A percentile compares a stretch with the other conserved stretches of the same genome.
Conservation (phyloP, 2,888 invertebrate genomes). For the Melieria crassipennis region DNA sequence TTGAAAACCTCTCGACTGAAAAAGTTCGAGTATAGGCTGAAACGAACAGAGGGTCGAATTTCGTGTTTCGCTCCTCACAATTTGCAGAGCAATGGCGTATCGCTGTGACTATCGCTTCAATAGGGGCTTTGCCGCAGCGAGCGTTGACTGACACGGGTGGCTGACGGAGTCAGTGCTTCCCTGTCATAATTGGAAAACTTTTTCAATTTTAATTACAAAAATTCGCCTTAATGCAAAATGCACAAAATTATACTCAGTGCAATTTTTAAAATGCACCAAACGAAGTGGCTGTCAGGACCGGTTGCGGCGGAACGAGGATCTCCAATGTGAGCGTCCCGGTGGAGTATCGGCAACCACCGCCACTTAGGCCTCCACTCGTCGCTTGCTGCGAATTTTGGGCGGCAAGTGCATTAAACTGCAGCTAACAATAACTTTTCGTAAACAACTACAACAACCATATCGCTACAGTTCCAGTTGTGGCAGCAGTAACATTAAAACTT, state of each 20-base stretch:
- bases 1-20: no score
- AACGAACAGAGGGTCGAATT: no score
- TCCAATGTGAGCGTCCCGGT: not conserved
- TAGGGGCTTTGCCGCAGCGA: no score
- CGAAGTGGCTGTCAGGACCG: no score
- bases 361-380: not conserved
- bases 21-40: no score
- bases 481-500: not conserved
- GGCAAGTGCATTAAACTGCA: conserved; percentile 25
- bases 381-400: conserved; percentile 3
- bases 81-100: no score
- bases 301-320: not conserved
- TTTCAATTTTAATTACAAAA: conserved; percentile 36
- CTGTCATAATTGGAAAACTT: conserved; percentile 36
- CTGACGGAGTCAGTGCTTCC: conserved; percentile 8
- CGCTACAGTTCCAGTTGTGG: no score
- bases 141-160: not conserved
- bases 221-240: conserved; percentile 12
- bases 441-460: not conserved
- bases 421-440: conserved; percentile 14
- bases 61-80: no score
- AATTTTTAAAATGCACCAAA: conserved; percentile 1
- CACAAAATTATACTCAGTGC: conserved; percentile 17
- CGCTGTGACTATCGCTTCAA: no score
- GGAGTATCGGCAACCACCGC: not conserved